phyloP scores from a whole-genome alignment of 2,113 vertebrate genomes.

The Campylomormyrus numenius region DNA sequence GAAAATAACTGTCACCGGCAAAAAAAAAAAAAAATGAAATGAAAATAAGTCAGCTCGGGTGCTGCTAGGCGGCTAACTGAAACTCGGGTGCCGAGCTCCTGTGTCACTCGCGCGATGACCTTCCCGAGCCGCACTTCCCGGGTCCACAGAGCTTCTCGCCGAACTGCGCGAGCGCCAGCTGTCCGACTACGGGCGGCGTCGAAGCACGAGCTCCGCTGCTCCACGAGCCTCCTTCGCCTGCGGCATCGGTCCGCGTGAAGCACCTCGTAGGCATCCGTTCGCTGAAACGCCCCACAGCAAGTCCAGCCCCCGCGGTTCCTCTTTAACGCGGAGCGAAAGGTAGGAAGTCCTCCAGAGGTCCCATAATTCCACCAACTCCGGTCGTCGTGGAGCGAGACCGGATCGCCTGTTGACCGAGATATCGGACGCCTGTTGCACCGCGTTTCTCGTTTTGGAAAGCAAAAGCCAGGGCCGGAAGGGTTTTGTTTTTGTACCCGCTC shows the following conservation, averaged over 20 bases:
- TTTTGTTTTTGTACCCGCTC: background rate
- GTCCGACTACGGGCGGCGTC: background rate
- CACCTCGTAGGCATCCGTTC: background rate
- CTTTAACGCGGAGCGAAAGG: background rate
- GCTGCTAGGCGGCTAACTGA: background rate
- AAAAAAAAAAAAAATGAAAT: background rate
- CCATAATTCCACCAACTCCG: constrained; percentile 5
- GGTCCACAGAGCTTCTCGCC: background rate
- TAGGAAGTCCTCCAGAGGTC: constrained; percentile 25
- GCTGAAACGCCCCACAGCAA: background rate
- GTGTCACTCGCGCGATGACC: background rate
- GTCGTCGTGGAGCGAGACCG: background rate
- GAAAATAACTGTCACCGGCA: background rate
- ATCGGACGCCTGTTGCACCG: background rate
- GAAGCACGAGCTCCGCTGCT: background rate
- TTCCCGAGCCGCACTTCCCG: background rate
- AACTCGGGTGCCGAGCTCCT: background rate
- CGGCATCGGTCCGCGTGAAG: background rate
- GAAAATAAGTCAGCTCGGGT: background rate
- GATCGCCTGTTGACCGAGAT: background rate
- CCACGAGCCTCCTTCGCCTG: background rate
- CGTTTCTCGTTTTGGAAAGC: background rate
- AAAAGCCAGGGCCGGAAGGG: background rate
- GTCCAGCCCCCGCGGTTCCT: background rate
- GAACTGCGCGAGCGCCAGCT: background rate